Evolutionary conservation across 2,113 vertebrate species (phyloP).

Genomic region (Dipodomys spectabilis): DNA sequence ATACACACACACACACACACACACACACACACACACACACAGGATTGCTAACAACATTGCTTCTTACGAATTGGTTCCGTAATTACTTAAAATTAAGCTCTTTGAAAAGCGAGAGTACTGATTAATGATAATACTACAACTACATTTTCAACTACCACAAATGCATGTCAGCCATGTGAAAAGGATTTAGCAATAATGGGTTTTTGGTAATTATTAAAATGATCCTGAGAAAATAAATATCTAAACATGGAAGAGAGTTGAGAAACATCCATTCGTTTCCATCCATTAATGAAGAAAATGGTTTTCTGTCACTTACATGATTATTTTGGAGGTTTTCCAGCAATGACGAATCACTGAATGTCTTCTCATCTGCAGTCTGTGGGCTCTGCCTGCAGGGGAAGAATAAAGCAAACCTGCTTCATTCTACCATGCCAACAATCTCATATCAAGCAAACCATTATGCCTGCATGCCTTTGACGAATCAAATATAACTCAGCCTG

Average conservation of each 20-base stretch:
- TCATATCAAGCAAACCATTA: slow-evolving; percentile 23
- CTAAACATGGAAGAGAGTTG: neutral
- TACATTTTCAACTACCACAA: neutral
- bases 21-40: too few species aligned
- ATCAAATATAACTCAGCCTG: slow-evolving; percentile 15
- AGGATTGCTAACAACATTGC: neutral
- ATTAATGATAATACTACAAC: neutral
- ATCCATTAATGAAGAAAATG: neutral
- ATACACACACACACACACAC: neutral
- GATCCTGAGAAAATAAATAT: neutral
- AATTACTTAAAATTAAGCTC: slow-evolving; percentile 21
- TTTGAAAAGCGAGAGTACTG: neutral
- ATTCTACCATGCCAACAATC: neutral
- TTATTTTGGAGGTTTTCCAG: slow-evolving; percentile 98
- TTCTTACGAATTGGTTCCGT: neutral
- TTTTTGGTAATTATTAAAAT: slow-evolving; percentile 36
- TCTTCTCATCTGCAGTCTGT: slow-evolving; percentile 91
- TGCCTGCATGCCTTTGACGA: neutral
- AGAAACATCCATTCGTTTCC: neutral
- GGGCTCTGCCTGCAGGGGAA: slow-evolving; percentile 89
- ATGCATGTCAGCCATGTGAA: neutral
- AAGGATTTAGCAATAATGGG: neutral
- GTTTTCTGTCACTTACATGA: slow-evolving; percentile 92
- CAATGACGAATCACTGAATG: slow-evolving; percentile 94
- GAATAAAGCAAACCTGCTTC: neutral